A percentile compares a stretch with the other conserved stretches of the same genome.
Evolutionary conservation across 2,797 vertebrate species (phyloP).

Genomic region (Urocyon cinereoargenteus): DNA sequence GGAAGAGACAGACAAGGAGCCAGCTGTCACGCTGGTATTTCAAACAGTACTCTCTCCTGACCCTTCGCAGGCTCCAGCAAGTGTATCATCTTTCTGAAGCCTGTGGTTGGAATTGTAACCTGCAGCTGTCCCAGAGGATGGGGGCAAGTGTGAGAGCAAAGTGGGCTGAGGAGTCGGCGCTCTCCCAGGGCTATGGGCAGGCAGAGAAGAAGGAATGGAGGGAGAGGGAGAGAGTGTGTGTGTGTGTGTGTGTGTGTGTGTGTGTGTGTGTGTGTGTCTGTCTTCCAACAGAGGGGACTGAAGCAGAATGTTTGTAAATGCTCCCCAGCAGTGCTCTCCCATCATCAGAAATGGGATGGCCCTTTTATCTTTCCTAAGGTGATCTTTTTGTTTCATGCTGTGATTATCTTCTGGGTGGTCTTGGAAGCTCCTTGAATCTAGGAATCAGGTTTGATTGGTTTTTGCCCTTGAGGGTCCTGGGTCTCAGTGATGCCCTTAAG

Average conservation of each 20-base stretch:
- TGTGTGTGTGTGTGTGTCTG: neutral
- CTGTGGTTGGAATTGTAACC: slow-evolving; percentile 83
- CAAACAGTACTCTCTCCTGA: slow-evolving; percentile 83
- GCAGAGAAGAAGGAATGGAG: neutral
- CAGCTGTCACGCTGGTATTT: slow-evolving; percentile 84
- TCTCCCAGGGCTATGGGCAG: slow-evolving; percentile 11
- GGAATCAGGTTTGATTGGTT: neutral
- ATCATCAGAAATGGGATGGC: neutral
- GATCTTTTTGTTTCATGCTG: neutral
- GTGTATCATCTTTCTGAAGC: slow-evolving; percentile 82
- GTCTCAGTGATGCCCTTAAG: neutral
- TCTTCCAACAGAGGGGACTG: neutral
- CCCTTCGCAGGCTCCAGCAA: slow-evolving; percentile 80
- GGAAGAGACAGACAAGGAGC: slow-evolving; percentile 82
- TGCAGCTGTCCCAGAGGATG: slow-evolving; percentile 52
- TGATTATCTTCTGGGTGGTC: slow-evolving; percentile 35
- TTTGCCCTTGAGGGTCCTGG: neutral
- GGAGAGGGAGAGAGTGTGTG: neutral
- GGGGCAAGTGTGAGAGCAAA: slow-evolving; percentile 70
- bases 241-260: neutral
- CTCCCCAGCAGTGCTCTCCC: neutral
- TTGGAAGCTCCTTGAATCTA: neutral
- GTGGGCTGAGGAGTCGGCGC: slow-evolving; percentile 45
- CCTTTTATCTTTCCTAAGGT: neutral
- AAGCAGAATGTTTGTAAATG: slow-evolving; percentile 27